A percentile compares a stretch with the other conserved stretches of the same genome.
phyloP scores from a whole-genome alignment of 2,888 invertebrate species.

The Drosophila mercatorum region DNA sequence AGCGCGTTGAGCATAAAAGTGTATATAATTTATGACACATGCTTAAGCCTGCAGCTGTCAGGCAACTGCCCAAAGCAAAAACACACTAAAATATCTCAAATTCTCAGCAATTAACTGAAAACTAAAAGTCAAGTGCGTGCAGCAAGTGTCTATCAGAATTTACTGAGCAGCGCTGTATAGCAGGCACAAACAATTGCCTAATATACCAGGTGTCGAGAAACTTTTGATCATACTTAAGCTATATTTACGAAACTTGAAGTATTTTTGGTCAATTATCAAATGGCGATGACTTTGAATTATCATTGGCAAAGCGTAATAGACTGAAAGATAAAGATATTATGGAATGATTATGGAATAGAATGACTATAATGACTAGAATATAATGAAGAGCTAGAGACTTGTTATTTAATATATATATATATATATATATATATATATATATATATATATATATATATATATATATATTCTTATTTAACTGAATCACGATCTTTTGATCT shows the following conservation, averaged over 20 bases:
- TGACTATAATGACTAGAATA: too few relatives aligned
- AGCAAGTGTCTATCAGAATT: neutral
- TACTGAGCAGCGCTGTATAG: neutral
- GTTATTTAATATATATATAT: neutral
- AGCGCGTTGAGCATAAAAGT: slow-evolving; percentile 30
- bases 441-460: too few relatives aligned
- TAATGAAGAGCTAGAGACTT: neutral
- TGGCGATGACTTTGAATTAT: too few relatives aligned
- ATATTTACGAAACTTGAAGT: neutral
- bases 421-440: too few relatives aligned
- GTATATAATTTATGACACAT: slow-evolving; percentile 54
- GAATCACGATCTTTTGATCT: too few relatives aligned
- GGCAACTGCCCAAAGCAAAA: slow-evolving; percentile 16
- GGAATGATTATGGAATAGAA: neutral
- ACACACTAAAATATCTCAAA: neutral
- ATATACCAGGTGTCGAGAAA: neutral
- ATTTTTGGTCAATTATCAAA: neutral
- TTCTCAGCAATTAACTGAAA: slow-evolving; percentile 2
- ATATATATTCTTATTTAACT: too few relatives aligned
- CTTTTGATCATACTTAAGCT: neutral
- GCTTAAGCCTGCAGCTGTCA: slow-evolving; percentile 57
- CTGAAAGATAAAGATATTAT: too few relatives aligned
- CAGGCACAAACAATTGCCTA: neutral
- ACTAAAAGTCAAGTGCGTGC: slow-evolving; percentile 5
- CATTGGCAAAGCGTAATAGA: too few relatives aligned